Evolutionary conservation across 2,888 invertebrate species (phyloP), one percentile per base, ranked within the genome.

Genomic region (Laspeyria flexula): DNA sequence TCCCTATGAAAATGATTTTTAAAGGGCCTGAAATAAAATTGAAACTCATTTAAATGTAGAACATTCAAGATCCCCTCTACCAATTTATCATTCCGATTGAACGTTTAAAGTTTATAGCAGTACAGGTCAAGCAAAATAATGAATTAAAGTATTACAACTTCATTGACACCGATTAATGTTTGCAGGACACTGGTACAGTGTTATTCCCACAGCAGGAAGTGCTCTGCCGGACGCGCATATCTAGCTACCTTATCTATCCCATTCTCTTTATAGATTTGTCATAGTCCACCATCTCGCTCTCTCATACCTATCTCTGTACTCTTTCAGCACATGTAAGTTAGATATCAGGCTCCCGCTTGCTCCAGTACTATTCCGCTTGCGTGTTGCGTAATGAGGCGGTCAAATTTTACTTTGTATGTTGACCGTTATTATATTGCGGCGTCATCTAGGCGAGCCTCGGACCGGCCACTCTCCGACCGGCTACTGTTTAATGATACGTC

Each of bases 181-280:
- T 71, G 77, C 80, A 72, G 74, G 76, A 76, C 80, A 71, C 68
- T 73, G 51, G 62, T 54, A 63, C 60, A 63, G 51, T 70, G 67
- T 66, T 61, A 60, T 61, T 58, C 67, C 55, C 66, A 71, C 75
- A 79, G 70, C 89, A 88, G 90, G 91, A 90, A 90, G 82, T 75
- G 73, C 50, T 76, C 73, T 61, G 83, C 86, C 90, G 89, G 90
- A 90, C 83, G 87, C 81, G 75, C 83, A 73, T 90, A 90, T 89
- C 90, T 88, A 87, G 84, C 90, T 83, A 86, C 87, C 82, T 78
- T 81, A 79, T 85, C 87, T 84, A 81, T 88, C 90, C 85, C 85
- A 78, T 81, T 88, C 86, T 77, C 78, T 81, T 78, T 77, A 76
- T 77, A 80, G 78, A 80, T 75, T 76, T 76, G 77, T 79, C 81